These are phyloP conservation scores for Nyctereutes procyonoides DNA, from an alignment of 2,113 vertebrate species.

Conservation along the genomic window DNA sequence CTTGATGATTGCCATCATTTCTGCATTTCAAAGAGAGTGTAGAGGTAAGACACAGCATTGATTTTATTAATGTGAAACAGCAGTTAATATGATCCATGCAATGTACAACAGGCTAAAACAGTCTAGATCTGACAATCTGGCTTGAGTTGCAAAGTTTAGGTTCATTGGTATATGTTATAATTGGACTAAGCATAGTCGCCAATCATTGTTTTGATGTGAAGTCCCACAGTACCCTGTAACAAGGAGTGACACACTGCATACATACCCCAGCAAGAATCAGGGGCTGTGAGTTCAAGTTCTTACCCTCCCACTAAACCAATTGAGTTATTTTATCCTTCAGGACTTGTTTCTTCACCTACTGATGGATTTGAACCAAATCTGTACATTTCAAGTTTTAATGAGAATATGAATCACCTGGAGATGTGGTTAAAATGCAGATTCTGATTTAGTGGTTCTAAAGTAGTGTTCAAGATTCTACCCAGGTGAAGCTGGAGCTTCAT, in stretches of 20 bases:
- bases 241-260: background rate
- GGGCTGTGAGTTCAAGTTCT: background rate
- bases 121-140: background rate
- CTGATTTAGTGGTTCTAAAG: background rate
- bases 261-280: background rate
- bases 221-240: background rate
- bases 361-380: background rate
- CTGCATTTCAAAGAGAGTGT: conserved; percentile 28
- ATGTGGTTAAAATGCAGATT: conserved; percentile 22
- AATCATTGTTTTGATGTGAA: conserved; percentile 19
- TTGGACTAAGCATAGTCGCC: background rate
- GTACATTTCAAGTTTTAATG: background rate
- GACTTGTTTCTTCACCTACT: background rate
- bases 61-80: conserved; percentile 1
- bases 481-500: background rate
- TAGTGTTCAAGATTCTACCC: background rate
- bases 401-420: background rate
- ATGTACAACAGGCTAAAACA: background rate
- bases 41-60: background rate
- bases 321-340: background rate
- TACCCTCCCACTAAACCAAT: background rate
- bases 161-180: background rate
- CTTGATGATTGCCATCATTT: conserved; percentile 37
- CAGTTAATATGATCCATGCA: background rate
- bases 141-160: background rate